Base-by-base conservation (phyloP, 2,797 vertebrate species). In the Cercopithecus diana region DNA sequence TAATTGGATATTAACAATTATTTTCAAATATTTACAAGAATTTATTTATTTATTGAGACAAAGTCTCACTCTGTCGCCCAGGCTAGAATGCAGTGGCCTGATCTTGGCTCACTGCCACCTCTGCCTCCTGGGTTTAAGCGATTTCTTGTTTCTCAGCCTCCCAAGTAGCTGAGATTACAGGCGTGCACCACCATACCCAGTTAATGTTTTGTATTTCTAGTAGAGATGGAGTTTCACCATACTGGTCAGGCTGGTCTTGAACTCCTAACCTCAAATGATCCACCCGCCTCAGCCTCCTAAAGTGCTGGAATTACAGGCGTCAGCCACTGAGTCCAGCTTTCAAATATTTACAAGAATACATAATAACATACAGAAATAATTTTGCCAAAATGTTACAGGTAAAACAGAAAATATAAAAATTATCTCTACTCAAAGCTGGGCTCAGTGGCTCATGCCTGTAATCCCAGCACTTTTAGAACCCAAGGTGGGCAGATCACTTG, bases 331-430 rank as follows among this genome's bases (percentile, higher is more conserved):
- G 3, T 6, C 72, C 12, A 15, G 39, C 39, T 41, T 28, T 84
- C 36, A 91, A 95, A 81, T 88, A 82, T 45, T 90, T 84, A 39
- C 5, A 92, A 93, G 20, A 93, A 45, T 90, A 13, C 87, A 1
- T 58, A 93, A 22, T 61, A 81, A 89, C 24, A 57, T 1, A 93
- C 4, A 57, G 22, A 86, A 92, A 20, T 80, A 82, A 77, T 84
- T 73, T 89, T 76, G 28, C 36, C 92, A 89, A 89, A 93, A 82
- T 73, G 36, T 76, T 96, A 89, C 57, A 88, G 10, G 33, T 64
- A 92, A 88, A 93, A 86, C 9, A 92, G 8, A 88, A 95, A 80
- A 95, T 61, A 80, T 20, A 73, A 90, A 95, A 75, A 88, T 73
- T 24, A 39, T 72, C 20, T 72, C 67, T 72, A 72, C 36, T 72